phyloP scores from a whole-genome alignment of 2,797 vertebrate species.

The Falco columbarius region DNA sequence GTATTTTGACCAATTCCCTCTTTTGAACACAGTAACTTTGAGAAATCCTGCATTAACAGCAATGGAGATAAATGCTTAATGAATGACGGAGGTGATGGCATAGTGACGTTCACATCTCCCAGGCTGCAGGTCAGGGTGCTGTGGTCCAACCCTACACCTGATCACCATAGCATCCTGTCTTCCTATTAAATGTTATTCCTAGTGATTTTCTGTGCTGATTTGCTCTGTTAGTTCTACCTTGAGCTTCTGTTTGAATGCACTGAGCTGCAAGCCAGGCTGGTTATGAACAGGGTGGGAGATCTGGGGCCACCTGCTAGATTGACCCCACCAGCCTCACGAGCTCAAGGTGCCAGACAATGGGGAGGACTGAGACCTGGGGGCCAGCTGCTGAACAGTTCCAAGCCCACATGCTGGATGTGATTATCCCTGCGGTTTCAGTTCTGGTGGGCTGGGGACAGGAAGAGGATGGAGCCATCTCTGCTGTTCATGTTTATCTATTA shows the following conservation, averaged over 20 bases:
- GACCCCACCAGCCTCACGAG: not conserved
- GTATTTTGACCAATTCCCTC: not conserved
- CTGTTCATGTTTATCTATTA: accelerated
- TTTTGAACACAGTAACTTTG: not conserved
- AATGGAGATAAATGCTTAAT: not conserved
- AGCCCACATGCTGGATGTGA: not conserved
- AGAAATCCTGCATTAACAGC: not conserved
- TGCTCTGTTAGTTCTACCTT: not conserved
- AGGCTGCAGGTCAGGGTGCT: not conserved
- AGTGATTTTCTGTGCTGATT: not conserved
- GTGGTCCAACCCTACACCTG: too few relatives aligned
- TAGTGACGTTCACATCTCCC: not conserved
- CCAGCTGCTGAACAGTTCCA: not conserved
- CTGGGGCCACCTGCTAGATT: not conserved
- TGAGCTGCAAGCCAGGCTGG: not conserved
- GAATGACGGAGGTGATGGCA: accelerated
- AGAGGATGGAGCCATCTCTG: not conserved
- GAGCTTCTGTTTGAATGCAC: not conserved
- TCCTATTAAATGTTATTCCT: not conserved
- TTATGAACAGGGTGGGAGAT: not conserved
- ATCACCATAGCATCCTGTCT: not conserved
- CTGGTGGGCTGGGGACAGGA: not conserved
- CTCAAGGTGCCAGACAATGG: not conserved
- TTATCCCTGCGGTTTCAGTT: too few relatives aligned
- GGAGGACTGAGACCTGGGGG: not conserved